Percentiles rank a stretch among this genome's conserved stretches.
phyloP scores from a whole-genome alignment of 2,113 vertebrate species.

The Catagonus wagneri region DNA sequence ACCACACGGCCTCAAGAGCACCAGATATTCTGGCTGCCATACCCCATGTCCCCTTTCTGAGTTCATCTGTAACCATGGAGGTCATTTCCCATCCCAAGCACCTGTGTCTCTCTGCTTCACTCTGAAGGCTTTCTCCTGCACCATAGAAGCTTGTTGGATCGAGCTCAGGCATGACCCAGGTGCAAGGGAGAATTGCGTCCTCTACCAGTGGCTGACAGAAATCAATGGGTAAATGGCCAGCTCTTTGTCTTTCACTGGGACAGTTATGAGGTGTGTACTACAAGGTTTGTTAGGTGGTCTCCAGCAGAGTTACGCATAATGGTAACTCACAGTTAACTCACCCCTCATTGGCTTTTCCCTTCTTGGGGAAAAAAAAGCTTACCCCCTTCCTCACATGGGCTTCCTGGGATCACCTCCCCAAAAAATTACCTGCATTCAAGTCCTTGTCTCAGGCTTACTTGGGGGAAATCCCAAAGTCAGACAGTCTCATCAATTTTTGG shows the following conservation, averaged over 20 bases:
- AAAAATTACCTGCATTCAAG: not conserved
- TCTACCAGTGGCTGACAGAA: not conserved
- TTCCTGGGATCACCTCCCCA: not conserved
- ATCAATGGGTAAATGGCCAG: not conserved
- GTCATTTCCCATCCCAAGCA: not conserved
- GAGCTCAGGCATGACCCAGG: not conserved
- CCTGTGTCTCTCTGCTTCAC: not conserved
- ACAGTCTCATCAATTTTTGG: not conserved
- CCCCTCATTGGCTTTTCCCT: not conserved
- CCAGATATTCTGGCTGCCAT: not conserved
- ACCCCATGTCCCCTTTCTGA: not conserved
- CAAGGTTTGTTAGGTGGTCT: not conserved
- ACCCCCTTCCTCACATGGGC: not conserved
- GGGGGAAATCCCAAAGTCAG: not conserved
- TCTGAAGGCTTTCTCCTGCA: not conserved
- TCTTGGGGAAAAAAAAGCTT: not conserved
- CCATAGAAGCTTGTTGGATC: not conserved
- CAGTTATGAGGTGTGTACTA: not conserved
- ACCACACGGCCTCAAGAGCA: conserved; percentile 29
- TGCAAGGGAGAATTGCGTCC: not conserved
- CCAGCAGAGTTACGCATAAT: not conserved
- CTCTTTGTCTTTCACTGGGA: not conserved
- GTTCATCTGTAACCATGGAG: not conserved
- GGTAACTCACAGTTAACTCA: not conserved
- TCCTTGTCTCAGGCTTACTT: not conserved